A percentile compares a stretch with the other conserved stretches of the same genome.
Evolutionary conservation across 1,140 invertebrate genomes (phyloP).

Genomic region (Calliopsis andreniformis): DNA sequence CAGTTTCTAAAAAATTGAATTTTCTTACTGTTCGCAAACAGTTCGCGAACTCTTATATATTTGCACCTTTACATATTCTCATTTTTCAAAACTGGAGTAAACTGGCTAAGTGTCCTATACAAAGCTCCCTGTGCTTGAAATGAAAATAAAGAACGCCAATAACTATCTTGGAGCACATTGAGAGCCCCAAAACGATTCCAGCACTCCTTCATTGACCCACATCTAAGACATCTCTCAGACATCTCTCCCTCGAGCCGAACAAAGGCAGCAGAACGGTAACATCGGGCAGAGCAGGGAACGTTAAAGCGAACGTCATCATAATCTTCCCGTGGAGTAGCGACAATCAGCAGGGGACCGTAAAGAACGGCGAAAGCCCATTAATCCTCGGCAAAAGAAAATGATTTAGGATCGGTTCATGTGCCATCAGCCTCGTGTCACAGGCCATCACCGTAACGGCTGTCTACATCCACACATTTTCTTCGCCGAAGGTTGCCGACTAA

Average conservation of each 20-base stretch:
- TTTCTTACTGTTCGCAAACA: too few species aligned
- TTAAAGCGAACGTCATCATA: constrained; percentile 25
- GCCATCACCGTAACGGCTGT: constrained; percentile 29
- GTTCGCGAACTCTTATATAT: too few species aligned
- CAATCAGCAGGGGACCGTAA: constrained; percentile 46
- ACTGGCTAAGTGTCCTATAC: too few species aligned
- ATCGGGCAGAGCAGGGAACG: not conserved
- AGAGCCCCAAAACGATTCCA: too few species aligned
- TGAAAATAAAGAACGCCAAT: too few species aligned
- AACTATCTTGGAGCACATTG: too few species aligned
- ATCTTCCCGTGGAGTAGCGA: constrained; percentile 27
- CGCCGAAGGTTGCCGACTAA: not conserved
- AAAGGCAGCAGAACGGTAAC: constrained; percentile 20
- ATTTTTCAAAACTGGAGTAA: too few species aligned
- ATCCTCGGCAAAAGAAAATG: constrained; percentile 55
- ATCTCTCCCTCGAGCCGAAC: not conserved
- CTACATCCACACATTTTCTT: constrained; percentile 11
- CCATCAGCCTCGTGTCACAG: constrained; percentile 20
- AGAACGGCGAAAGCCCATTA: constrained; percentile 53
- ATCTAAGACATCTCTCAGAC: constrained; percentile 4
- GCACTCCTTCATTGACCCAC: not conserved
- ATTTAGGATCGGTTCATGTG: constrained; percentile 47
- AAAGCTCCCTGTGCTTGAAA: too few species aligned
- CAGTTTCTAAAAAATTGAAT: too few species aligned
- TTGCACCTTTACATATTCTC: too few species aligned